A percentile compares a stretch with the other conserved stretches of the same genome.
These are phyloP conservation scores for Lepidocyrtoides sp. DNA, from an alignment of 2,888 invertebrate genomes.

Conservation along the genomic window DNA sequence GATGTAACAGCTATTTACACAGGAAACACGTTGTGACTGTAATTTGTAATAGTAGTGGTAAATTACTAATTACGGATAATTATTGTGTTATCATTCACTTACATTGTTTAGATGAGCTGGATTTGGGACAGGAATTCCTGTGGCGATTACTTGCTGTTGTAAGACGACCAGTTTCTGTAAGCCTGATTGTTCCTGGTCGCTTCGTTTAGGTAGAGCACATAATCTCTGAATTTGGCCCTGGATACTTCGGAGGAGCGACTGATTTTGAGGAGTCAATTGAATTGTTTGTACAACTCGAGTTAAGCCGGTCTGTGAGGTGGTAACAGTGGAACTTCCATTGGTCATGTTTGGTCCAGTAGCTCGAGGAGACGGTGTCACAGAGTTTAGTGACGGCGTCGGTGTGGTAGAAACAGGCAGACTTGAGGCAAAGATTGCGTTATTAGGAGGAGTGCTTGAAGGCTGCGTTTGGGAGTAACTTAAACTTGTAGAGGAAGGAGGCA, in stretches of 20 bases:
- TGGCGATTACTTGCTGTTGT: constrained; percentile 85
- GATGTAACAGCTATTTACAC: constrained; percentile 25
- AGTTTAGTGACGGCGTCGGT: constrained; percentile 33
- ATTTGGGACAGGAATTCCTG: constrained; percentile 84
- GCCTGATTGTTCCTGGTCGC: constrained; percentile 84
- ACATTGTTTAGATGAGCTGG: constrained; percentile 83
- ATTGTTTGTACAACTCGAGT: constrained; percentile 89
- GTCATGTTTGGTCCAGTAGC: constrained; percentile 58
- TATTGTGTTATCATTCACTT: constrained; percentile 79
- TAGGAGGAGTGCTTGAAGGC: background rate
- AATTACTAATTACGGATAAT: constrained; percentile 63
- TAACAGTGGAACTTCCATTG: constrained; percentile 59
- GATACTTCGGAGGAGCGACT: constrained; percentile 87
- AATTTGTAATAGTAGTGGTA: background rate
- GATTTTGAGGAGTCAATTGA: constrained; percentile 92
- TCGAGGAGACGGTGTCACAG: constrained; percentile 51
- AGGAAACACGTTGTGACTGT: constrained; percentile 46
- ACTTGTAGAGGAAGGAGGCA: background rate
- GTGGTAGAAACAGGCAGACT: background rate
- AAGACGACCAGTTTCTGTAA: constrained; percentile 84
- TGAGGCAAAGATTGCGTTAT: constrained; percentile 37
- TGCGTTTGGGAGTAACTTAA: constrained; percentile 44
- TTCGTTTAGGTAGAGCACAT: constrained; percentile 81
- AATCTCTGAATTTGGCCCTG: constrained; percentile 84
- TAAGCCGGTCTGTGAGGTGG: constrained; percentile 68